phyloP scores from a whole-genome alignment of 2,888 invertebrate species.

The Cheilosia vulpina region DNA sequence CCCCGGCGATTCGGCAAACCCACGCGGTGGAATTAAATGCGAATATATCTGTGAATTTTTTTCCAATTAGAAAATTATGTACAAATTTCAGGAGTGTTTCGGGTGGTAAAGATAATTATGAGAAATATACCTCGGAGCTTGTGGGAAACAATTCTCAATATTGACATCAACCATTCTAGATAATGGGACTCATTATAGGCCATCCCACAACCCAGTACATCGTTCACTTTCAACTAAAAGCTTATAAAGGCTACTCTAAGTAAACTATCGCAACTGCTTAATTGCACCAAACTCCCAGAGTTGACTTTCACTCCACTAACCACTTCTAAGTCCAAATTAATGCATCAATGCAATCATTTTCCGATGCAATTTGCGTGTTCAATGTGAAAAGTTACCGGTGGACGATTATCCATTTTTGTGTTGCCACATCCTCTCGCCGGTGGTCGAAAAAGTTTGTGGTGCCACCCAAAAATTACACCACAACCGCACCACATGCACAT shows the following conservation, averaged over 20 bases:
- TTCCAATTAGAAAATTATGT: too few species aligned
- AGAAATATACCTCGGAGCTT: too few species aligned
- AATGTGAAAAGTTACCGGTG: constrained; percentile 43
- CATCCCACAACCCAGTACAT: too few species aligned
- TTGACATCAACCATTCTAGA: too few species aligned
- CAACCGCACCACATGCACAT: constrained; percentile 31
- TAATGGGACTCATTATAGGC: too few species aligned
- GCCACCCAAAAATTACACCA: constrained; percentile 52
- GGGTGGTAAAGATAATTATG: too few species aligned
- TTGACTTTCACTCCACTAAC: constrained; percentile 6
- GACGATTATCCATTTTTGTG: constrained; percentile 42
- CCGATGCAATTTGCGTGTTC: constrained; percentile 27
- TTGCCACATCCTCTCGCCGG: constrained; percentile 12
- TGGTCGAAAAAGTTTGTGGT: constrained; percentile 19
- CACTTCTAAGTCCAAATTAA: constrained; percentile 52
- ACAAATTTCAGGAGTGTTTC: too few species aligned
- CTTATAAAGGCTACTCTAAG: neutral
- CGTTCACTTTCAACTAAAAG: too few species aligned
- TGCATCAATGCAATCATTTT: constrained; percentile 65
- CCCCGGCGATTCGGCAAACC: too few species aligned
- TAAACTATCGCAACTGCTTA: constrained; percentile 1
- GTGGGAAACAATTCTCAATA: too few species aligned
- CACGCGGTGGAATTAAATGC: too few species aligned
- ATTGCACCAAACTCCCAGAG: neutral
- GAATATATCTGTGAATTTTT: too few species aligned